Evolutionary conservation across 1,140 invertebrate species (phyloP).

Genomic region (Orchestia grillus): DNA sequence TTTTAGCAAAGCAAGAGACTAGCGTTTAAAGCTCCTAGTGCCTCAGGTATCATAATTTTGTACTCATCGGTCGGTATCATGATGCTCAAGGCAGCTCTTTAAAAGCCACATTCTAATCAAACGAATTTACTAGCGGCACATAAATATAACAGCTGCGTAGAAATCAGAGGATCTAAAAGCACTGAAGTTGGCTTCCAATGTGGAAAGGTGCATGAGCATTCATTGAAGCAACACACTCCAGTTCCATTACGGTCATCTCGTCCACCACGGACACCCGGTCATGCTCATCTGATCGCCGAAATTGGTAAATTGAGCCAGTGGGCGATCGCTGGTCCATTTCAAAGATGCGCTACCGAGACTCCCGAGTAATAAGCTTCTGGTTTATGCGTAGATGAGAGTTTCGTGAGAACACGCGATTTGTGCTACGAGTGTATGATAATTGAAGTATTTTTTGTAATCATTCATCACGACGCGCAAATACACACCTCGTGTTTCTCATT

Average conservation of each 20-base stretch:
- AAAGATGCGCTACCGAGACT: not conserved
- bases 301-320: not conserved
- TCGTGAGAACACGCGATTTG: not conserved
- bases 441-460: not conserved
- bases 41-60: not conserved
- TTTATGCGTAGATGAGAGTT: not conserved
- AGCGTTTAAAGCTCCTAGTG: not conserved
- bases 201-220: not conserved
- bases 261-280: not conserved
- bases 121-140: not conserved
- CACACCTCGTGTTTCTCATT: not conserved
- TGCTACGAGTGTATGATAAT: not conserved
- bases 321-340: not conserved
- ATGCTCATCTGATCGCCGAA: not conserved
- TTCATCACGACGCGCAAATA: not conserved
- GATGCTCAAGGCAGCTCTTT: not conserved
- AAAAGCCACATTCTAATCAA: not conserved
- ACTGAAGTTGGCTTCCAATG: not conserved
- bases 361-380: not conserved
- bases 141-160: not conserved
- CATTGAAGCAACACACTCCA: not conserved
- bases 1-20: not conserved
- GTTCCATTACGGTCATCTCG: not conserved
- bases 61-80: not conserved
- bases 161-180: not conserved